Percentiles rank a stretch among this genome's conserved stretches.
Evolutionary conservation across 2,113 vertebrate species (phyloP).

Genomic region (Bucco capensis): DNA sequence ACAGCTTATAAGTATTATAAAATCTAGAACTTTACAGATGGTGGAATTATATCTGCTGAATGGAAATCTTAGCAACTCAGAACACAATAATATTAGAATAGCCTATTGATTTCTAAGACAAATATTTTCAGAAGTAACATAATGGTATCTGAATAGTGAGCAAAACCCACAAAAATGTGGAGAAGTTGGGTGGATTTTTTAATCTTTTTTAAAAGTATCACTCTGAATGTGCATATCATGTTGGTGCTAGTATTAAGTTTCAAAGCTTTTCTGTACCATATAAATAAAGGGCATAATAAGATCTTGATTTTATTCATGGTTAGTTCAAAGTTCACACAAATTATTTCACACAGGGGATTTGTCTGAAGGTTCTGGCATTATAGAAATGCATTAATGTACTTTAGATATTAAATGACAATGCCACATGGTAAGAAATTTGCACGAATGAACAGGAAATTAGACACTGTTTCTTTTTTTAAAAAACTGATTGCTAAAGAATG

Average conservation of each 20-base stretch:
- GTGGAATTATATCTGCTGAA: constrained; percentile 76
- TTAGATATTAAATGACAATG: constrained; percentile 75
- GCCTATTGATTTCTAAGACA: constrained; percentile 74
- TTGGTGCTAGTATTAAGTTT: constrained; percentile 54
- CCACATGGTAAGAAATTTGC: constrained; percentile 74
- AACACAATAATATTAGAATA: constrained; percentile 74
- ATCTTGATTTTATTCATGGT: constrained; percentile 69
- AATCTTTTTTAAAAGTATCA: neutral
- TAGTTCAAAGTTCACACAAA: constrained; percentile 74
- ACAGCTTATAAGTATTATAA: constrained; percentile 86
- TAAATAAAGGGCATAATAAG: constrained; percentile 68
- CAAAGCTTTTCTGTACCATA: constrained; percentile 66
- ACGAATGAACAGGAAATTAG: constrained; percentile 70
- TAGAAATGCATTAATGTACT: constrained; percentile 66
- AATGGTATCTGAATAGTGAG: neutral
- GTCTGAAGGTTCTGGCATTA: constrained; percentile 58
- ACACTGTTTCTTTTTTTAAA: constrained; percentile 60
- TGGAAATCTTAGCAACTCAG: constrained; percentile 70
- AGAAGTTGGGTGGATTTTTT: constrained; percentile 1
- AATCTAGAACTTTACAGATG: constrained; percentile 84
- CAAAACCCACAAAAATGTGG: constrained; percentile 21
- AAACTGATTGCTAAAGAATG: constrained; percentile 69
- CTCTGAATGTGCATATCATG: constrained; percentile 13
- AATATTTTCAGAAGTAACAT: constrained; percentile 72
- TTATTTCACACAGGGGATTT: constrained; percentile 72